Base-by-base conservation (phyloP, 2,797 vertebrate species). In the Xenopus petersii region DNA sequence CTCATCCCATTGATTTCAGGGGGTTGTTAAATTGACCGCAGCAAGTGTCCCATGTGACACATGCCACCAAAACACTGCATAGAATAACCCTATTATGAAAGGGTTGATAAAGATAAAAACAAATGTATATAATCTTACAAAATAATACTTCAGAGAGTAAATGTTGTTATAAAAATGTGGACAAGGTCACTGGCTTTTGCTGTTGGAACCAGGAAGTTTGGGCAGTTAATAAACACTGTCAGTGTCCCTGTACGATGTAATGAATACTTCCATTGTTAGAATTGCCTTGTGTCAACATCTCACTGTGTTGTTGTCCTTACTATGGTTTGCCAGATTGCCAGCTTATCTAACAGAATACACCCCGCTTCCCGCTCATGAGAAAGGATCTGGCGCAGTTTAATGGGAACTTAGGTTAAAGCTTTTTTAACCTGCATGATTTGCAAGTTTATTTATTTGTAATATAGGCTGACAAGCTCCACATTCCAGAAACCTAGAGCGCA, bases 191-290 rank as follows among this genome's bases (percentile, higher is more conserved):
- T 33, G 61, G 30, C 8, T 47, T 46, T 12, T 6, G 47, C 68
- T n/a, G 61, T n/a, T 55, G 48, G 60, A 73, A 24, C 30, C 61
- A 63, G 71, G 13, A 24, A 71, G 55, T 68, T 69, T 10, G 54
- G 3, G 15, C 26, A 58, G 54, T 16, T n/a, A 10, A 60, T 71
- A 30, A 36, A 36, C 17, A 30, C 36, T 48, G 68, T 51, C 49
- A 36, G 56, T 30, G 46, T 56, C 56, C 24, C 15, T 13, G 4
- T 56, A 16, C 30, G 48, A 30, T 21, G n/a, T 33, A 13, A 21
- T 77, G 75, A 77, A 77, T 47, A 64, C 42, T 12, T 56, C 58
- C 48, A 67, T 77, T 77, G 70, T 77, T 3, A 30, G 64, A 67
- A 17, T 54, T 48, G 49, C 49, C 49, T 72, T 63, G 24, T 62